These are phyloP conservation scores for Agapornis roseicollis DNA, from an alignment of 2,113 vertebrate species.

Conservation along the genomic window DNA sequence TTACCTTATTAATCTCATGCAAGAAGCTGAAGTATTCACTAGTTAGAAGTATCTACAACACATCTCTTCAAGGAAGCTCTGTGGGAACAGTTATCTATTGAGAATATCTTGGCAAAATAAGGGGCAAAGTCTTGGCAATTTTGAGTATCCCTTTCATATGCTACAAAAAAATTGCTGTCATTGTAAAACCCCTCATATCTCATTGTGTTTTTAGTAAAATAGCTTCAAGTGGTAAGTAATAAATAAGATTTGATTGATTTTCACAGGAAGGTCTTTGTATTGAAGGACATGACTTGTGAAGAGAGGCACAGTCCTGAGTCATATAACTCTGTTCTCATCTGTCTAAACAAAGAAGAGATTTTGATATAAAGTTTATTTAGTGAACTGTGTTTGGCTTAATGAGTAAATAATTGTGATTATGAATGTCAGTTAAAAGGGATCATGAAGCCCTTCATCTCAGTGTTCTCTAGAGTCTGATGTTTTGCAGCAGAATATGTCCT, in stretches of 20 bases:
- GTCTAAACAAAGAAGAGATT: conserved; percentile 16
- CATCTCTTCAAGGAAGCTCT: background rate
- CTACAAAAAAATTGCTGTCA: background rate
- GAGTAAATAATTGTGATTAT: conserved; percentile 54
- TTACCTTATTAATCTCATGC: background rate
- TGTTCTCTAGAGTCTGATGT: background rate
- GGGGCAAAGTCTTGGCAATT: background rate
- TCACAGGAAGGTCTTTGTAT: conserved; percentile 25
- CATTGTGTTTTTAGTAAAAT: background rate
- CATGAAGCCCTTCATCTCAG: conserved; percentile 7
- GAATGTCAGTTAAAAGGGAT: background rate
- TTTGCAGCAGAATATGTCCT: background rate
- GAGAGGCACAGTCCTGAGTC: conserved; percentile 11
- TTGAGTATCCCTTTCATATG: background rate
- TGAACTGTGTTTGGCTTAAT: conserved; percentile 23
- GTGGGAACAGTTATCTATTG: background rate
- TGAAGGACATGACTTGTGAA: conserved; percentile 5
- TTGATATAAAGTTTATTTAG: conserved; percentile 38
- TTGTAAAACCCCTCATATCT: background rate
- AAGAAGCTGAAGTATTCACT: background rate
- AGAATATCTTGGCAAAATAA: background rate
- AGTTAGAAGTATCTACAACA: background rate
- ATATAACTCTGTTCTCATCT: background rate
- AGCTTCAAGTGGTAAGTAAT: background rate
- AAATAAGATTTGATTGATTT: conserved; percentile 51